These are phyloP conservation scores for Prenolepis imparis DNA, from an alignment of 2,888 invertebrate genomes.

Conservation along the genomic window DNA sequence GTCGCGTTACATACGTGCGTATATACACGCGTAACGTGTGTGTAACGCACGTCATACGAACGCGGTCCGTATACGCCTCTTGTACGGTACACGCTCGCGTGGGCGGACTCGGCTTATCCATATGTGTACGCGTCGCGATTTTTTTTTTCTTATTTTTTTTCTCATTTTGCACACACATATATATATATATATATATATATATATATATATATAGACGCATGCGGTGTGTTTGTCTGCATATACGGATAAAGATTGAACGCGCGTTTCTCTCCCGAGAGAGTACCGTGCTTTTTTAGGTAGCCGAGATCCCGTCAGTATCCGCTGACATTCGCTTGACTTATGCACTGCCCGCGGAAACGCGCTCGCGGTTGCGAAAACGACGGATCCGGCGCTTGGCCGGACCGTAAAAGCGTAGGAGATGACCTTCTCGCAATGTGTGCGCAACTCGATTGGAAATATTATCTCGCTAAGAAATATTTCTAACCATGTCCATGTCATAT, in stretches of 20 bases:
- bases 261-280: conserved; percentile 7
- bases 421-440: neutral
- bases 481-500: neutral
- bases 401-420: conserved; percentile 21
- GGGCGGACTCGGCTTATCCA: conserved; percentile 38
- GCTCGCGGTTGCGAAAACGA: conserved; percentile 32
- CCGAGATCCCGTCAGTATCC: conserved; percentile 63
- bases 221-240: neutral
- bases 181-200: neutral
- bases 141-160: neutral
- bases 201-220: no score
- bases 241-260: conserved; percentile 61
- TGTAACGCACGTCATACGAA: conserved; percentile 41
- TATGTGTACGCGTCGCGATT: conserved; percentile 23
- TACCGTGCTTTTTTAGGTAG: conserved; percentile 67
- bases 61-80: conserved; percentile 30
- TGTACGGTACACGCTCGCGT: conserved; percentile 52
- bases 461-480: neutral
- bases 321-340: conserved; percentile 63
- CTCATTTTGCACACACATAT: conserved; percentile 24
- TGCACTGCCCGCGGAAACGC: conserved; percentile 52
- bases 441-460: neutral
- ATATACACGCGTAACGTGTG: conserved; percentile 45
- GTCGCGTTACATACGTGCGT: conserved; percentile 49
- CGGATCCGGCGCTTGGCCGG: neutral